Percentiles rank a stretch among this genome's conserved stretches.
phyloP scores from a whole-genome alignment of 1,140 invertebrate species.

The Ladona fulva region DNA sequence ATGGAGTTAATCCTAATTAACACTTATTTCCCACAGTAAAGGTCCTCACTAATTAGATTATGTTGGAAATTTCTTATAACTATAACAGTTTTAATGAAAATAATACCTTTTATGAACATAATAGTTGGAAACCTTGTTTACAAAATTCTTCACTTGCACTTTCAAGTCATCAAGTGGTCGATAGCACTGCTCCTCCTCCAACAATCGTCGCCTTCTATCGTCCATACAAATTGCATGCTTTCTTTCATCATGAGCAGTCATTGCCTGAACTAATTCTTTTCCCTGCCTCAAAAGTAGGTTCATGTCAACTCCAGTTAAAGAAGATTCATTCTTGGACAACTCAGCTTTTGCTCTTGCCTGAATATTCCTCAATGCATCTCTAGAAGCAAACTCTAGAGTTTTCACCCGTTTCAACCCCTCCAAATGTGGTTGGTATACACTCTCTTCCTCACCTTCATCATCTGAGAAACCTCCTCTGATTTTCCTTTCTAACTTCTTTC shows the following conservation, averaged over 20 bases:
- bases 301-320: neutral
- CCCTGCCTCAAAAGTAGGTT: conserved; percentile 26
- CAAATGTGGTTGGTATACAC: neutral
- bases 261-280: conserved; percentile 26
- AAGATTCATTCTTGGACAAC: neutral
- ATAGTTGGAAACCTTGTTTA: conserved; percentile 47
- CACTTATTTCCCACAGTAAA: too few relatives aligned
- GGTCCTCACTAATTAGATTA: too few relatives aligned
- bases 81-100: conserved; percentile 12
- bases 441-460: neutral
- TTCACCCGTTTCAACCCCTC: neutral
- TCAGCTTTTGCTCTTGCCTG: neutral
- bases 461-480: neutral
- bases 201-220: conserved; percentile 32
- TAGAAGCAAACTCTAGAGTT: neutral
- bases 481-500: neutral
- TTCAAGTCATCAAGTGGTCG: conserved; percentile 47
- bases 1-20: too few relatives aligned
- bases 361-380: neutral
- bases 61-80: neutral
- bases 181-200: conserved; percentile 41
- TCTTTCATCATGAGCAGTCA: conserved; percentile 31
- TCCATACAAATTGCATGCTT: conserved; percentile 38
- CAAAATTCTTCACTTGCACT: conserved; percentile 50
- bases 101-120: conserved; percentile 55